Evolutionary conservation across 2,113 vertebrate species (phyloP).

Genomic region (Vireo altiloquus): DNA sequence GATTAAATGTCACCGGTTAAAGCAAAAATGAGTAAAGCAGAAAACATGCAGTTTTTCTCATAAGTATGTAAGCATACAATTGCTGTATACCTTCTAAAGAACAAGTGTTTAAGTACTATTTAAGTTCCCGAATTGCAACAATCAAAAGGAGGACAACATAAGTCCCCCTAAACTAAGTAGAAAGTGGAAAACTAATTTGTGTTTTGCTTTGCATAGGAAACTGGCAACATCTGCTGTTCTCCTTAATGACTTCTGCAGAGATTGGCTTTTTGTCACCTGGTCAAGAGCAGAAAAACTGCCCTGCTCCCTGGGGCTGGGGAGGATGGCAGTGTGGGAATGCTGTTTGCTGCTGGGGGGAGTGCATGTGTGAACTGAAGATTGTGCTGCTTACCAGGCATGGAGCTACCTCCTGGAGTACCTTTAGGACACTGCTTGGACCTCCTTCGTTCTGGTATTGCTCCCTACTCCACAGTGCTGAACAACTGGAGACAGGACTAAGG

Average conservation of each 20-base stretch:
- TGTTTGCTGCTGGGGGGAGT: neutral
- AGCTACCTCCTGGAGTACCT: neutral
- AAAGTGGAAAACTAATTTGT: neutral
- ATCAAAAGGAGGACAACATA: neutral
- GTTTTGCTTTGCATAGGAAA: neutral
- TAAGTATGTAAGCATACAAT: neutral
- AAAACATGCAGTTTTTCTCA: neutral
- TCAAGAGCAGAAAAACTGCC: neutral
- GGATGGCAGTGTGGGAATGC: too few relatives aligned
- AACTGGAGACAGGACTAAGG: neutral
- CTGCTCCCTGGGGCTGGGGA: neutral
- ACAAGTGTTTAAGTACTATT: neutral
- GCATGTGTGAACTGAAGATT: neutral
- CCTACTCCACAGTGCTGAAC: neutral
- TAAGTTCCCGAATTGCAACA: neutral
- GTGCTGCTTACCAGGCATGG: neutral
- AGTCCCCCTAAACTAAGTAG: neutral
- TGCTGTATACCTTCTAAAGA: neutral
- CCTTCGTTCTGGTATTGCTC: neutral
- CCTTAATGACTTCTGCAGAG: neutral
- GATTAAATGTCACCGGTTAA: constrained; percentile 63
- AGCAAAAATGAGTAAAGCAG: constrained; percentile 2
- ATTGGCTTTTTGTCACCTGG: neutral
- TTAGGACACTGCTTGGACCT: neutral
- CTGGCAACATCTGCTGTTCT: neutral